These are phyloP conservation scores for Lates calcarifer DNA, from an alignment of 2,113 vertebrate genomes.

Conservation along the genomic window DNA sequence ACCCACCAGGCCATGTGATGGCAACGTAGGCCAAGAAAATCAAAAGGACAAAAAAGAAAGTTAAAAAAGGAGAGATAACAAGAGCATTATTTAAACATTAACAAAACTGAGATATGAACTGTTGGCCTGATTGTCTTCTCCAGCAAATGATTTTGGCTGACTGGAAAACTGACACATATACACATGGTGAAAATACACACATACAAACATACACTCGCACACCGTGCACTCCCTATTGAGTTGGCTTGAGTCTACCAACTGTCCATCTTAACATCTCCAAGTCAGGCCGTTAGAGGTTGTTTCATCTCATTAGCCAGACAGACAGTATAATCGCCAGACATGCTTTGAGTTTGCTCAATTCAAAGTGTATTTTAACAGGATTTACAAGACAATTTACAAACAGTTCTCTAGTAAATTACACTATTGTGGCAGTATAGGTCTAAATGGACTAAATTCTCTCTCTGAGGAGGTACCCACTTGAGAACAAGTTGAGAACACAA, in stretches of 20 bases:
- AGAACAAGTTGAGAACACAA: neutral
- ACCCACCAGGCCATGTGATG: neutral
- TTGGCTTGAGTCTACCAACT: constrained; percentile 39
- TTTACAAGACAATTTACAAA: constrained; percentile 30
- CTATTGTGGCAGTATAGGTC: neutral
- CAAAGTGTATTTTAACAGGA: constrained; percentile 43
- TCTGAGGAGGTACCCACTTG: constrained; percentile 2
- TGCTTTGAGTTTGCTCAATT: constrained; percentile 32
- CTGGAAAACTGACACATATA: constrained; percentile 2
- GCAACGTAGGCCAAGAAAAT: constrained; percentile 4
- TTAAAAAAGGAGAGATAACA: neutral
- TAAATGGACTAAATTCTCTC: neutral
- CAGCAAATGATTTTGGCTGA: constrained; percentile 20
- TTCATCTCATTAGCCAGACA: constrained; percentile 36
- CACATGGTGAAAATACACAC: neutral
- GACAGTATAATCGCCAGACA: constrained; percentile 43
- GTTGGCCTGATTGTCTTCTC: constrained; percentile 21
- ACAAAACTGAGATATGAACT: constrained; percentile 3
- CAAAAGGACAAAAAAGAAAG: neutral
- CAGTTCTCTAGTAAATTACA: constrained; percentile 6
- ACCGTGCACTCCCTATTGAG: neutral
- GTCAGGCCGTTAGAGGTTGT: constrained; percentile 33
- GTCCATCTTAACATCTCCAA: constrained; percentile 32
- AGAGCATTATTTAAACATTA: constrained; percentile 23
- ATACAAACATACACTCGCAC: neutral